Conservation (phyloP, 2,113 vertebrate species). For the Grus americana region DNA sequence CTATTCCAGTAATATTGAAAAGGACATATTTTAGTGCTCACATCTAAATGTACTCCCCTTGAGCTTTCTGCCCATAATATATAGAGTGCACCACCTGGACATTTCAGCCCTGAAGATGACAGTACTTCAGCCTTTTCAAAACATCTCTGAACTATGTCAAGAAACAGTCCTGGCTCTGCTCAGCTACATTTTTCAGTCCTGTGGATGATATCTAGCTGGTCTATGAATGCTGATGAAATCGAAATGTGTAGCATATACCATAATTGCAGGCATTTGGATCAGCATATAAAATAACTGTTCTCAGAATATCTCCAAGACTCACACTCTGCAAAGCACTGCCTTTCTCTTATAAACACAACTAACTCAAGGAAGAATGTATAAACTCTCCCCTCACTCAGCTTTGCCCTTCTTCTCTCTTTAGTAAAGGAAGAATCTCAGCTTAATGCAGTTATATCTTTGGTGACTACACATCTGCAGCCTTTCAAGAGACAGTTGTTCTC, state of each 20-base stretch:
- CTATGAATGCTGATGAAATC: not conserved
- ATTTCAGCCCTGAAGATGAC: not conserved
- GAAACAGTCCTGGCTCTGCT: not conserved
- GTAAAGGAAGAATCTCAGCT: not conserved
- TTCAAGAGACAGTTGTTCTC: constrained; percentile 13
- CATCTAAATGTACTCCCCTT: not conserved
- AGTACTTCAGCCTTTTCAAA: constrained; percentile 5
- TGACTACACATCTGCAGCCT: constrained; percentile 7
- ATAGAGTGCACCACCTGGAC: not conserved
- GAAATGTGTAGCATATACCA: not conserved
- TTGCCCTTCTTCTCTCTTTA: constrained; percentile 16
- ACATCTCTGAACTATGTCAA: constrained; percentile 10
- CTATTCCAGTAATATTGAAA: not conserved
- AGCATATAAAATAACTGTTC: not conserved
- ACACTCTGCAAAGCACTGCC: not conserved
- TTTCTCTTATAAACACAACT: constrained; percentile 38
- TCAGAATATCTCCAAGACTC: not conserved
- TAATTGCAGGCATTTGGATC: not conserved
- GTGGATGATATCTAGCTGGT: not conserved
- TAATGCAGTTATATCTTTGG: constrained; percentile 19
- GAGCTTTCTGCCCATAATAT: not conserved
- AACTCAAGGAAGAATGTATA: constrained; percentile 38
- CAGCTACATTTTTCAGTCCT: not conserved
- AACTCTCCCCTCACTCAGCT: constrained; percentile 33
- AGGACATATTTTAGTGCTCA: not conserved